Base-by-base conservation (phyloP, 2,113 vertebrate species). In the Catharus minimus region DNA sequence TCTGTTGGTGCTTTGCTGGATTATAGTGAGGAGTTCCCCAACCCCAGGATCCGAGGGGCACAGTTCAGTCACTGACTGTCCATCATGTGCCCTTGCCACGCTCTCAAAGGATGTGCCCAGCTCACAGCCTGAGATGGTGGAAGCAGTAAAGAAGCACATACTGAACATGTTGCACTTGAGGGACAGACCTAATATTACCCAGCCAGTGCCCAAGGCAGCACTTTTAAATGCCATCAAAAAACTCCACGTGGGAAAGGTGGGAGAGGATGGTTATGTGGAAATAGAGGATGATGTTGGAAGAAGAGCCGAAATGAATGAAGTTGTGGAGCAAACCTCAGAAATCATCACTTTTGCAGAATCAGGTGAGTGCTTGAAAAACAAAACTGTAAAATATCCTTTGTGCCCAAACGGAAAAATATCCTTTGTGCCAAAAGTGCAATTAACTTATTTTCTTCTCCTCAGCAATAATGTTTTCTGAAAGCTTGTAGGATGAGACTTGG, bases 291-390 rank as follows among this genome's bases (percentile, higher is more conserved):
- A 99, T 94, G 98, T 98, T 94, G 98, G 98, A 68, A 97, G 98
- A 95, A 97, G 98, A 94, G 98, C 97, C 1, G 86, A 98, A 97
- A 96, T 97, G 94, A 97, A 97, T 96, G 97, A 97, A 72, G 95
- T 96, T 26, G 98, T 98, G 96, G 99, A 99, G 94, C 99, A 99
- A 96, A 99, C 97, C 92, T 99, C 99, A 30, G 99, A 99, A 98
- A 99, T 99, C 98, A 99, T 99, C 98, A 99, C 98, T 88, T 99
- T 99, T 84, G 99, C 99, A 0, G 99, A 99, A 97, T 98, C 98
- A 99, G 99, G 99, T 99, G 91, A 96, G 98, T 98, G 95, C 94
- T 87, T 93, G 82, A 94, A 95, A 74, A 81, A 83, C 65, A 78
- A 83, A 76, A 60, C 62, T 87, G 74, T 84, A 73, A 86, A 87